Evolutionary conservation across 2,113 vertebrate genomes (phyloP), one percentile per base, ranked within the genome.

Genomic region (Oreamnos americanus): DNA sequence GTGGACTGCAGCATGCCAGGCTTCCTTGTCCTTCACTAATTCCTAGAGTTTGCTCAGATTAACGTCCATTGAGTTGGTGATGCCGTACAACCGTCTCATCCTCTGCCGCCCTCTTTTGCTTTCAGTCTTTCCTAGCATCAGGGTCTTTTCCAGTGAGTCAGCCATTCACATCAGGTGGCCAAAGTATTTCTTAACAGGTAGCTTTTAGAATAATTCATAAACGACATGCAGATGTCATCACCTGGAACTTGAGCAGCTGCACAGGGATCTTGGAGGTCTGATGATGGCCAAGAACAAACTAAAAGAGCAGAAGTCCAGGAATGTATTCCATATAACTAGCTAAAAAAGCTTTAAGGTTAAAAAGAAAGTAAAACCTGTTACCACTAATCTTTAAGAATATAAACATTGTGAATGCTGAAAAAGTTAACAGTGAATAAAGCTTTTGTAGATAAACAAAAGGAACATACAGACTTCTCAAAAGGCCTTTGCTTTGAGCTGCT

Each of bases 251-350:
- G 79, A 82, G 49, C 47, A 82, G 49, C 30, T n/a, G 33, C 49
- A n/a, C 19, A 7, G n/a, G 30, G 49, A 47, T 82, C 33, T 82
- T 51, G 67, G 67, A 51, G 49, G 98, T 43, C 23, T 76, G 96
- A 98, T 96, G 87, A 99, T 99, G 99, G 99, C 98, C 26, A 99
- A 99, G 98, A 99, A 98, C 94, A 99, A 99, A 98, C 96, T 97
- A 47, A 99, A 98, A 97, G 99, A 98, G 7, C 99, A 98, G 23
- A 99, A 99, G 95, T 96, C 97, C 15, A 98, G 95, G 71, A 99
- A 98, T 43, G 99, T 99, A 23, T 99, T 99, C 98, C 98, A 99
- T 55, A 99, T 99, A 57, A 99, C 99, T 30, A 99, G 98, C 96
- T 99, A 99, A 57, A 99, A 98, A 89, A 98, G 98, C 85, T 71